Base-by-base conservation (phyloP, 1,140 invertebrate species). In the Drosophila persimilis region DNA sequence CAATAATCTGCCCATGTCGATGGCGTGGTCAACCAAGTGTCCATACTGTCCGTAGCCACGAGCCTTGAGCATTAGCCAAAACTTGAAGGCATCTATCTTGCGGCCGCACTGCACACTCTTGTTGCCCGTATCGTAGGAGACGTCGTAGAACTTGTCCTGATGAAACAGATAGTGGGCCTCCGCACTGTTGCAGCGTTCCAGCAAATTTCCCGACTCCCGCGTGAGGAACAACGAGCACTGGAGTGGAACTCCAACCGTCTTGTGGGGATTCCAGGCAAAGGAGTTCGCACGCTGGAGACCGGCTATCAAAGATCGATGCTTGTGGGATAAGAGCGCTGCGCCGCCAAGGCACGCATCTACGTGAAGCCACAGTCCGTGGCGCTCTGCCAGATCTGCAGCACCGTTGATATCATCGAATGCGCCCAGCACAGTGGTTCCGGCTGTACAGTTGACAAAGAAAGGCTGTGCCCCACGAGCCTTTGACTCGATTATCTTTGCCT, bases 31-130 rank as follows among this genome's bases (percentile, higher is more conserved):
- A 0, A 96, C 93, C 0, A 94, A 91, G 1, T 84, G 65, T 58
- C 90, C 90, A 5, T 96, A 92, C 0, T 94, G 93, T 1, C 80
- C 78, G 20, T 94, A 93, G 0, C 96, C 96, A 2, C 95, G 92
- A 1, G 95, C 95, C 90, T 96, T 96, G 95, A 98, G 97, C 95
- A 98, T 97, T 35, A 98, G 91, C 97, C 97, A 99, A 8, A 99
- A 92, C 92, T 99, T 99, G 74, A 98, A 95, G 1, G 96, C 95
- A 91, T 99, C 98, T 60, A 97, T 96, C 92, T 98, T 98, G 39
- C 98, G 93, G 2, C 98, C 98, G 90, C 98, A 99, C 90, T 98
- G 97, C 3, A 99, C 93, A 65, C 96, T 97, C 62, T 98, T 98
- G 90, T 99, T 97, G 0, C 98, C 98, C 0, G 96, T 97, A 85